Evolutionary conservation across 1,140 invertebrate genomes (phyloP), one percentile per base, ranked within the genome.

Genomic region (Ceratina japonica): DNA sequence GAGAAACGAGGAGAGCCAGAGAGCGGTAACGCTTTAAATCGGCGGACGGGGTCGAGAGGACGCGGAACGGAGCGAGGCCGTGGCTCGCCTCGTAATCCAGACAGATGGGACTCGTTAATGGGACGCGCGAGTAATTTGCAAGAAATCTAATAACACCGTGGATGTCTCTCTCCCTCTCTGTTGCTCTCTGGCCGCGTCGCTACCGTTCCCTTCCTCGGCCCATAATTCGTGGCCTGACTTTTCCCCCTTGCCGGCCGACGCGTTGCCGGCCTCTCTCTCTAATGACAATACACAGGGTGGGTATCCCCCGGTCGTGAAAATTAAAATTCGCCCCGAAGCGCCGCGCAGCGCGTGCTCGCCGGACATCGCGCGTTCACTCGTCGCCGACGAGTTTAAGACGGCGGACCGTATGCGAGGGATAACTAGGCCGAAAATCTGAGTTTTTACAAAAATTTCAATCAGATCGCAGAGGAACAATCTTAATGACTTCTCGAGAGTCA

Each of bases 61-160:
- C 56, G 61, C 66, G 76, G 66, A 78, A 52, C 59, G 69, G 16
- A 78, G 75, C 69, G 77, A 76, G 66, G 80, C 69, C 84, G 74
- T 7, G 56, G 74, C 84, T 78, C 65, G 79, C 78, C 81, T 78
- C 75, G 83, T 89, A 88, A 89, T 89, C 86, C 84, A 89, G 87
- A 89, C 89, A 88, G 88, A 90, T 89, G 87, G 87, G 87, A 89
- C 84, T 88, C 86, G 88, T 89, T 89, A 90, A 90, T 89, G 87
- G 87, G 87, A 88, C 79, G 86, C 85, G 88, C 87, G 88, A 83
- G 85, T 88, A 90, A 90, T 90, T 90, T 89, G 89, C 84, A 89
- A 90, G 87, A 90, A 89, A 89, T 89, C 85, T 89, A 90, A 90
- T 89, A 89, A 89, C 86, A 86, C 79, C 75, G 83, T 80, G 68